These are phyloP conservation scores for Sylvietta virens DNA, from an alignment of 2,113 vertebrate species.

Conservation along the genomic window DNA sequence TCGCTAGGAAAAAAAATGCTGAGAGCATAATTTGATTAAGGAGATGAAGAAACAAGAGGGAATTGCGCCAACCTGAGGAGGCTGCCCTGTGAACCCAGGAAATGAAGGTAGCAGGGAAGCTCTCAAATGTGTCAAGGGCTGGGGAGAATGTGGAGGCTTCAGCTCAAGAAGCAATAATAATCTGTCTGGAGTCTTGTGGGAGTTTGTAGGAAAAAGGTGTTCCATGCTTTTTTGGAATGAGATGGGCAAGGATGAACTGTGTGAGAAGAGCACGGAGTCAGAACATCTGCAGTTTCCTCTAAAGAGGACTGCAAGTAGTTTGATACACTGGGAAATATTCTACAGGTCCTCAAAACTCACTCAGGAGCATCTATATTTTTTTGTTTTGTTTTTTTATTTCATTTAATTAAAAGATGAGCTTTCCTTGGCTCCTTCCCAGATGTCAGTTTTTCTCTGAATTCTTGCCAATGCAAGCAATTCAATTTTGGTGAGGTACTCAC, in stretches of 20 bases:
- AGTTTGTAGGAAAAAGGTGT: not conserved
- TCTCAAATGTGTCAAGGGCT: not conserved
- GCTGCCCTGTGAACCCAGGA: not conserved
- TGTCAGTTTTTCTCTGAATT: not conserved
- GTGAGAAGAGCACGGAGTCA: rapidly evolving
- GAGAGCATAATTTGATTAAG: not conserved
- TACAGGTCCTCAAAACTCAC: not conserved
- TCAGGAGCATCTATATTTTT: not conserved
- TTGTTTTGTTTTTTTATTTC: not conserved
- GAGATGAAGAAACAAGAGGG: not conserved
- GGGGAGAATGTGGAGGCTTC: not conserved
- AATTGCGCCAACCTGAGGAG: not conserved
- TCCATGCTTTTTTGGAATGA: not conserved
- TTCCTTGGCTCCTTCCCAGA: not conserved
- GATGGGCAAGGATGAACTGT: not conserved
- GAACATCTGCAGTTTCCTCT: not conserved
- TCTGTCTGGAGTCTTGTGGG: not conserved
- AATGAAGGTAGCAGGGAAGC: not conserved
- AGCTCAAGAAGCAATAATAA: not conserved
- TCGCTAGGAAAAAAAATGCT: not conserved
- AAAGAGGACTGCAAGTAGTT: not conserved
- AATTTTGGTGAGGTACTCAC: not conserved
- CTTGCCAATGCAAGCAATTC: not conserved
- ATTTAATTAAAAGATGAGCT: not conserved
- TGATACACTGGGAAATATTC: not conserved